phyloP scores from a whole-genome alignment of 2,797 vertebrate species.

The Calcarius lapponicus region DNA sequence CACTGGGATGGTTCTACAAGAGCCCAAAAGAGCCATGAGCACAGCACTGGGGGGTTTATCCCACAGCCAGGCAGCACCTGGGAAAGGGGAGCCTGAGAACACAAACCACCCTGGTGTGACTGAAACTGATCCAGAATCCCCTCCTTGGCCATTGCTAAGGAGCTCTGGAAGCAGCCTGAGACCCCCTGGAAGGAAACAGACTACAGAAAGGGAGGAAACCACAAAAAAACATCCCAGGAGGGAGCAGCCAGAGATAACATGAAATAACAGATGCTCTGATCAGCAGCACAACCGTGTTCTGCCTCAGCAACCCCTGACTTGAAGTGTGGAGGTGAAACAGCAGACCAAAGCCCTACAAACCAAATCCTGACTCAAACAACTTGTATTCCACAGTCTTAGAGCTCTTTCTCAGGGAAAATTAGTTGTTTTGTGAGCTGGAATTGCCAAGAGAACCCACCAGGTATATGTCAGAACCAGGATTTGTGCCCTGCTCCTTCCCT shows the following conservation, averaged over 20 bases:
- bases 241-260: background rate
- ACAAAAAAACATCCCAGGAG: background rate
- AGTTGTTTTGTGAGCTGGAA: background rate
- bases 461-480: background rate
- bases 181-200: background rate
- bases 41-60: background rate
- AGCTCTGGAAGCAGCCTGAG: background rate
- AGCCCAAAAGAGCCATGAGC: too few species aligned
- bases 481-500: background rate
- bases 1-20: too few species aligned
- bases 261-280: background rate
- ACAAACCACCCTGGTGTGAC: accelerated
- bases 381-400: background rate
- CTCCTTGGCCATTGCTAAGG: background rate
- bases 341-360: background rate
- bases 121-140: background rate
- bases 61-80: background rate
- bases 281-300: background rate
- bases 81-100: background rate
- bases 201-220: background rate
- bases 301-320: background rate
- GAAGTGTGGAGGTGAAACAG: background rate
- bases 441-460: background rate
- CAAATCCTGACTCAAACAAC: background rate
- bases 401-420: background rate